Evolutionary conservation across 2,797 vertebrate genomes (phyloP).

Genomic region (Linurgus olivaceus): DNA sequence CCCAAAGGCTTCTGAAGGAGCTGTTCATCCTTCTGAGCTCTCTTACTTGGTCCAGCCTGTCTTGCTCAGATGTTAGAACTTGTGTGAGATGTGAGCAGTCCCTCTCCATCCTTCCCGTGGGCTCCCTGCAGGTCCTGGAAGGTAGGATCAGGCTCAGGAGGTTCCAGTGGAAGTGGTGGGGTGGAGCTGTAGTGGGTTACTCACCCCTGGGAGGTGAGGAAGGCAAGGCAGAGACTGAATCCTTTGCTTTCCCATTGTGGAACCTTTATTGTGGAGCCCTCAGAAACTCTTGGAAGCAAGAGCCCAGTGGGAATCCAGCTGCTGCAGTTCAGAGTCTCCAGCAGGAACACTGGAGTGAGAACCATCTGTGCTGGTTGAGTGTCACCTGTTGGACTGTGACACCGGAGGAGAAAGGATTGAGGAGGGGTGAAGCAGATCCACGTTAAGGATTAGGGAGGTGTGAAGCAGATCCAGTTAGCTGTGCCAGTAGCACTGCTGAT

Average conservation of each 20-base stretch:
- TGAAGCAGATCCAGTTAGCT: rapidly evolving
- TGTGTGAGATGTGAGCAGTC: neutral
- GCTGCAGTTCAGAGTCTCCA: neutral
- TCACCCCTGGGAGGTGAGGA: neutral
- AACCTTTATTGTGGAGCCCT: neutral
- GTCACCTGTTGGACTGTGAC: neutral
- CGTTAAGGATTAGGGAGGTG: neutral
- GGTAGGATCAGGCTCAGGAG: neutral
- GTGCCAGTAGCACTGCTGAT: neutral
- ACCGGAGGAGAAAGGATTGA: neutral
- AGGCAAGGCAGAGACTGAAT: neutral
- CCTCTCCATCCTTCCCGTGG: neutral
- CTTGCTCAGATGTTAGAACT: neutral
- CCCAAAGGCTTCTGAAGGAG: neutral
- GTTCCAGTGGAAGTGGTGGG: neutral
- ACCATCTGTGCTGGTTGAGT: neutral
- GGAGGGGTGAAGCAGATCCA: neutral
- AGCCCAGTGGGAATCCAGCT: neutral
- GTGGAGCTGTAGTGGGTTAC: neutral
- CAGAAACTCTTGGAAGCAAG: neutral
- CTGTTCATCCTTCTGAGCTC: neutral
- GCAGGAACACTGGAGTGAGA: neutral
- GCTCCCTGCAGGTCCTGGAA: neutral
- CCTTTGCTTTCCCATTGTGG: neutral
- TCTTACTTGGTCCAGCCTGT: neutral